A percentile compares a stretch with the other conserved stretches of the same genome.
These are phyloP conservation scores for Diabrotica undecimpunctata DNA, from an alignment of 1,140 invertebrate genomes.

Conservation along the genomic window DNA sequence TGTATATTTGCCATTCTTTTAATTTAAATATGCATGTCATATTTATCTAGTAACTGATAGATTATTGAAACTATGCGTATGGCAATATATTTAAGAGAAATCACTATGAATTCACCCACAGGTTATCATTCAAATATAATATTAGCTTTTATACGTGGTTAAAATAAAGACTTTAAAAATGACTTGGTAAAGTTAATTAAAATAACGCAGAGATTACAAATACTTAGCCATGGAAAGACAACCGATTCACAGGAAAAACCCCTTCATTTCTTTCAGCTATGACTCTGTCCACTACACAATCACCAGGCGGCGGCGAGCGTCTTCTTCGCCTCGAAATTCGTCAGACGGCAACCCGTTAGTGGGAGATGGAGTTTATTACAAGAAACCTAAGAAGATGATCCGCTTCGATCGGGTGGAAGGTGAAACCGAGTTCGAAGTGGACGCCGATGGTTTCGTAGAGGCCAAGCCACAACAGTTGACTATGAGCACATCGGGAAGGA, in stretches of 20 bases:
- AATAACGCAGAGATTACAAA: background rate
- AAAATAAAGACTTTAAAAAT: too few relatives aligned
- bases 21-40: too few relatives aligned
- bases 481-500: constrained; percentile 27
- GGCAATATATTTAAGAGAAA: too few relatives aligned
- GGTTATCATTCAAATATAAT: too few relatives aligned
- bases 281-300: constrained; percentile 75
- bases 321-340: constrained; percentile 15
- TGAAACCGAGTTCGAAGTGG: constrained; percentile 35
- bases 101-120: too few relatives aligned
- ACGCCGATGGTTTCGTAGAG: constrained; percentile 31
- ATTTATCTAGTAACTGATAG: too few relatives aligned
- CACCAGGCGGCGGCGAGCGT: constrained; percentile 59
- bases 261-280: constrained; percentile 41
- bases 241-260: constrained; percentile 15
- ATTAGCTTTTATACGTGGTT: too few relatives aligned
- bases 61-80: too few relatives aligned
- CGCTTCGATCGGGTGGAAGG: constrained; percentile 29
- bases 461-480: constrained; percentile 11
- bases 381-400: constrained; percentile 32
- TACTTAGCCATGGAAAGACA: constrained; percentile 9
- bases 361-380: constrained; percentile 27
- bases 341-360: constrained; percentile 5
- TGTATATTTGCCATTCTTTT: too few relatives aligned
- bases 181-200: too few relatives aligned